Evolutionary conservation across 2,113 vertebrate genomes (phyloP), one percentile per base, ranked within the genome.

Genomic region (Clarias magur): DNA sequence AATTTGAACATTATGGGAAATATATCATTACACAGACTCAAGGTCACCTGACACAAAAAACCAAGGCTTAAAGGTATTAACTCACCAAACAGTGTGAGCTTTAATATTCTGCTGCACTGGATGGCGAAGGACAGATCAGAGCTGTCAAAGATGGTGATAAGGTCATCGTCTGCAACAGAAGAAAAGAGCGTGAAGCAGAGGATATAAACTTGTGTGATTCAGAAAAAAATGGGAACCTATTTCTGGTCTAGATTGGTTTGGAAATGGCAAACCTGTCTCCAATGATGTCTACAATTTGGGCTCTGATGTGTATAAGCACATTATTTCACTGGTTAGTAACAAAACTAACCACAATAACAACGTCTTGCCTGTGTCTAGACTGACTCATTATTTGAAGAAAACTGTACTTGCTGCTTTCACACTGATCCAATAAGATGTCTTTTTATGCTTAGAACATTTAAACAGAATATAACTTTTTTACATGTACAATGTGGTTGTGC

Each of bases 81-180:
- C 90, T 91, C 85, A 91, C 90, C 90, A 65, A 91, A 91, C 23
- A 91, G 88, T 54, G 90, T 91, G 72, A 99, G 94, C 91, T 99
- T 99, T 92, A 99, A 96, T 96, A 99, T 99, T 92, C 98, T 98
- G 96, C 98, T 99, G 95, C 98, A 99, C 0, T 99, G 98, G 95
- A 99, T 99, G 87, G 98, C 98, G 91, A 99, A 99, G 86, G 98
- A 99, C 90, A 99, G 96, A 93, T 99, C 98, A 85, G 98, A 99
- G 93, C 98, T 99, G 96, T 99, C 98, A 90, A 99, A 99, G 93
- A 99, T 99, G 79, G 98, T 99, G 93, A 99, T 99, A 92, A 98
- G 98, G 93, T 99, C 98, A 90, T 98, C 98, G 95, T 99, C 98
- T 99, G 90, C 86, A 86, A 86, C 16, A 86, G n/a, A 86, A 67